Evolutionary conservation across 2,797 vertebrate species (phyloP).

Genomic region (Catamblyrhynchus diadema): DNA sequence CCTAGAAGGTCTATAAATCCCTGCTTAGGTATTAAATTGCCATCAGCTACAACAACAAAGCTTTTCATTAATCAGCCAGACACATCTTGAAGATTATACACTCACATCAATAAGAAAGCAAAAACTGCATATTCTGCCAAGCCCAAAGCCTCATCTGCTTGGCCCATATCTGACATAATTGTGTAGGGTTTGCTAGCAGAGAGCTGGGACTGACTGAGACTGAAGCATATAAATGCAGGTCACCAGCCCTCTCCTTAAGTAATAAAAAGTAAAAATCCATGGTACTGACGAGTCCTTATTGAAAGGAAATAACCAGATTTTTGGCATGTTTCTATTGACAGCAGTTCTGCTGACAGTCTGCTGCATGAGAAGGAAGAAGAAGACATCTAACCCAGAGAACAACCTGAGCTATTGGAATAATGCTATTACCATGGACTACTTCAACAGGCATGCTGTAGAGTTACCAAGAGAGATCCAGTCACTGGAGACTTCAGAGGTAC

Average conservation of each 20-base stretch:
- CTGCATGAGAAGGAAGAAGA: slow-evolving; percentile 96
- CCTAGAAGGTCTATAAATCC: background rate
- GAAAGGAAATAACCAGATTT: background rate
- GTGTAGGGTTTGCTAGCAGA: background rate
- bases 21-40: background rate
- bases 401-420: slow-evolving; percentile 99
- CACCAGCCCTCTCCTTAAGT: background rate
- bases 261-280: background rate
- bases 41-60: background rate
- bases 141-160: background rate
- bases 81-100: background rate
- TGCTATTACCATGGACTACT: slow-evolving; percentile 99
- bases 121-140: background rate
- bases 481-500: slow-evolving; percentile 93
- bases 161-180: background rate
- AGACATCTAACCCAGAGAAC: slow-evolving; percentile 93
- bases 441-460: slow-evolving; percentile 95
- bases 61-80: background rate
- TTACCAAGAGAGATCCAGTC: slow-evolving; percentile 95
- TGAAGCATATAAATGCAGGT: rapidly evolving
- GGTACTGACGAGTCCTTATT: background rate
- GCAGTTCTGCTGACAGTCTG: slow-evolving; percentile 95
- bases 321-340: slow-evolving; percentile 65
- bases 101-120: background rate
- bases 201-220: background rate